Conservation (phyloP, 64 coral and sea anemone genomes). For the Catalaphyllia jardinei region DNA sequence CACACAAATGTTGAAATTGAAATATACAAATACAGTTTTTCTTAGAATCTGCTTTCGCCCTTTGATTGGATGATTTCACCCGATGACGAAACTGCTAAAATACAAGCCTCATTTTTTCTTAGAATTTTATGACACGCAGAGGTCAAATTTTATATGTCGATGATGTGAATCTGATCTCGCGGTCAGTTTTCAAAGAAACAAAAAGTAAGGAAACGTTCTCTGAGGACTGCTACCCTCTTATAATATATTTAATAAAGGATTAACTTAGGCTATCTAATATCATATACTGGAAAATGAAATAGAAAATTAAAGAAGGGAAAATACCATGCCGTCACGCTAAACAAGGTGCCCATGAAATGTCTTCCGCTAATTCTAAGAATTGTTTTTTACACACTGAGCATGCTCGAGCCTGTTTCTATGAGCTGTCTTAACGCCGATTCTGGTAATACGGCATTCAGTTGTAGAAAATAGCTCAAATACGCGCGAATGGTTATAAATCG, state of each 20-base stretch:
- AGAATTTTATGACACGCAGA: not conserved
- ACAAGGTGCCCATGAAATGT: not conserved
- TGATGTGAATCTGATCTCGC: not conserved
- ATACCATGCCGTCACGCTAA: not conserved
- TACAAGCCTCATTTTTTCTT: not conserved
- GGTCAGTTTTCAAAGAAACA: too few species aligned
- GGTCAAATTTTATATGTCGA: not conserved
- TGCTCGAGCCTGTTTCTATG: not conserved
- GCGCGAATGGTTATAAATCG: too few species aligned
- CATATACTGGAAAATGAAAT: not conserved
- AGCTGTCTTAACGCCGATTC: not conserved
- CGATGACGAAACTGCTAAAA: not conserved
- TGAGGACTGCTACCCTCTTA: too few species aligned
- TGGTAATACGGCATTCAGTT: too few species aligned
- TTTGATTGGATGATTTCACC: constrained; percentile 8
- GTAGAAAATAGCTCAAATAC: too few species aligned
- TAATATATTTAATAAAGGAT: too few species aligned
- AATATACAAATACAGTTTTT: not conserved
- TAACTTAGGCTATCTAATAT: not conserved
- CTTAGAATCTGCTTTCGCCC: not conserved
- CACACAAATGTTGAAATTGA: not conserved
- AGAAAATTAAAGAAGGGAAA: not conserved
- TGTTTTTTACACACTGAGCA: not conserved
- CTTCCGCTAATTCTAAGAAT: not conserved
- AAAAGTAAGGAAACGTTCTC: too few species aligned